Conservation (phyloP, 2,888 invertebrate species). For the Plemyria rubiginata region DNA sequence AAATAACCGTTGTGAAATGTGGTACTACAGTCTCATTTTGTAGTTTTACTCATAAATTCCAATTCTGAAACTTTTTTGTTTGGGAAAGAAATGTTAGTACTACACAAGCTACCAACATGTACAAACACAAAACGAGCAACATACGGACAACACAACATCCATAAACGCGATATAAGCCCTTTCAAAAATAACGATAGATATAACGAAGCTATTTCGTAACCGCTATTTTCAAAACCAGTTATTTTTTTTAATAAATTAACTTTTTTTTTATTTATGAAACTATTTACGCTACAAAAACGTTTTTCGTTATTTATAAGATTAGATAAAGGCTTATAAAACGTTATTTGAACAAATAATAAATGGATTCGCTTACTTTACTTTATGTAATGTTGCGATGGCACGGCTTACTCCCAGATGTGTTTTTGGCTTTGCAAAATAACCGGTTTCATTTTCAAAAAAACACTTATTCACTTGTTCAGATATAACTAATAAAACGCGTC, state of each 20-base stretch:
- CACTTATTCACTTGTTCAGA: constrained; percentile 19
- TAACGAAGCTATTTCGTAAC: not conserved
- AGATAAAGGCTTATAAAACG: constrained; percentile 39
- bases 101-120: constrained; percentile 33
- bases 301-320: constrained; percentile 9
- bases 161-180: constrained; percentile 26
- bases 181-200: constrained; percentile 2
- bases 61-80: constrained; percentile 10
- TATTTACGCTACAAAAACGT: constrained; percentile 21
- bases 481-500: not conserved
- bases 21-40: constrained; percentile 4
- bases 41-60: constrained; percentile 1
- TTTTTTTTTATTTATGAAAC: not conserved
- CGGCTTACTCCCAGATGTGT: constrained; percentile 34
- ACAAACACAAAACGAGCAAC: constrained; percentile 42
- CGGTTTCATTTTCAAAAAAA: constrained; percentile 72
- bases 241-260: not conserved
- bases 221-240: not conserved
- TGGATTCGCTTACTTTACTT: constrained; percentile 63
- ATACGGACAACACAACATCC: constrained; percentile 30
- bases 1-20: not conserved
- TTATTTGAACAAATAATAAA: constrained; percentile 48
- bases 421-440: constrained; percentile 31
- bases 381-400: constrained; percentile 53
- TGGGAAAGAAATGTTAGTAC: constrained; percentile 10